Evolutionary conservation across 2,113 vertebrate species (phyloP).

Genomic region (Steatornis caripensis): DNA sequence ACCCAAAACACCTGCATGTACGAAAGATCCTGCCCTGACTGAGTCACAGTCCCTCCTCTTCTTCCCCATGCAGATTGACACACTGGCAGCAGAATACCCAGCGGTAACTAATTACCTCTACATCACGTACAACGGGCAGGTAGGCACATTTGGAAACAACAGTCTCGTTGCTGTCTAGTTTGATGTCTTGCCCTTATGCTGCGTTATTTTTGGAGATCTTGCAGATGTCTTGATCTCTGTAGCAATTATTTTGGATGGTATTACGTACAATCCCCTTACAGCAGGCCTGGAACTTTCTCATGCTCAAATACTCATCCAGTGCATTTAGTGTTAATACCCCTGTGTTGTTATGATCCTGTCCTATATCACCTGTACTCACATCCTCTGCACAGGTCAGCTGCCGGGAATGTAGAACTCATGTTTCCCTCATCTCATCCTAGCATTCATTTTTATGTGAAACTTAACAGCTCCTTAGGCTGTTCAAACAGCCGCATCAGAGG

Average conservation of each 20-base stretch:
- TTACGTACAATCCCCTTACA: not conserved
- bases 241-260: not conserved
- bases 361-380: not conserved
- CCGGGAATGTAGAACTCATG: not conserved
- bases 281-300: not conserved
- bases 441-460: not conserved
- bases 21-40: not conserved
- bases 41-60: not conserved
- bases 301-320: not conserved
- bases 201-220: not conserved
- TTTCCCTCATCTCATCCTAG: not conserved
- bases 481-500: not conserved
- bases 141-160: constrained; percentile 52
- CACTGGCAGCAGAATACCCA: constrained; percentile 91
- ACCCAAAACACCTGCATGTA: not conserved
- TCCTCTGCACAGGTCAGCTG: not conserved
- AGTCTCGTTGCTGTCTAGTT: not conserved
- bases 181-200: not conserved
- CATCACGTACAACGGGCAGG: constrained; percentile 90
- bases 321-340: not conserved
- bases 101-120: constrained; percentile 94
- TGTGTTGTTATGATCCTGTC: not conserved
- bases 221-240: not conserved
- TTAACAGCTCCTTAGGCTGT: not conserved
- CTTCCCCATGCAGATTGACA: constrained; percentile 84